Conservation (phyloP, 1,140 invertebrate species). For the Oryctes rhinoceros region DNA sequence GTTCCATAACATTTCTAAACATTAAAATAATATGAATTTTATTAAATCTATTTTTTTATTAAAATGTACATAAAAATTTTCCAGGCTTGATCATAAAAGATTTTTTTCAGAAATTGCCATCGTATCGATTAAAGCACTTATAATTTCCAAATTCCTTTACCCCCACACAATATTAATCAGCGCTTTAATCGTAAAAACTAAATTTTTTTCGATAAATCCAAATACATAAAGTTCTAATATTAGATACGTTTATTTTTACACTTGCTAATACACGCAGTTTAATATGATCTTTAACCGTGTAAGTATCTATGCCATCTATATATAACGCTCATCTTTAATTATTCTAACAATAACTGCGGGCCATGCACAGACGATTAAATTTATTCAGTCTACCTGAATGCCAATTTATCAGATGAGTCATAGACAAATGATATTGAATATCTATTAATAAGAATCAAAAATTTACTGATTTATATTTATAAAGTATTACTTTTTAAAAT, state of each 20-base stretch:
- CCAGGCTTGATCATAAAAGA: too few relatives aligned
- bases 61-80: too few relatives aligned
- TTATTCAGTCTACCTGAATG: not conserved
- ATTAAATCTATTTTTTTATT: too few relatives aligned
- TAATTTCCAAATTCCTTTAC: not conserved
- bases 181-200: not conserved
- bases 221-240: slow-evolving; percentile 11
- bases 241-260: slow-evolving; percentile 23
- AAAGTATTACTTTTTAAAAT: too few relatives aligned
- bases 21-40: too few relatives aligned
- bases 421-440: not conserved
- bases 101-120: too few relatives aligned
- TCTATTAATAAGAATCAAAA: too few relatives aligned
- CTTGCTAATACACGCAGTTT: not conserved
- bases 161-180: not conserved
- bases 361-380: not conserved
- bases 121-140: too few relatives aligned
- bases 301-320: slow-evolving; percentile 18
- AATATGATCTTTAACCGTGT: slow-evolving; percentile 16
- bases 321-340: not conserved
- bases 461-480: too few relatives aligned
- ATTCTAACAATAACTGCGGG: not conserved
- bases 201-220: not conserved
- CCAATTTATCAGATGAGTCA: not conserved
- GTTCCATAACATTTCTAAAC: too few relatives aligned